Base-by-base conservation (phyloP, 2,797 vertebrate genomes). In the Cirrhinus mrigala region DNA sequence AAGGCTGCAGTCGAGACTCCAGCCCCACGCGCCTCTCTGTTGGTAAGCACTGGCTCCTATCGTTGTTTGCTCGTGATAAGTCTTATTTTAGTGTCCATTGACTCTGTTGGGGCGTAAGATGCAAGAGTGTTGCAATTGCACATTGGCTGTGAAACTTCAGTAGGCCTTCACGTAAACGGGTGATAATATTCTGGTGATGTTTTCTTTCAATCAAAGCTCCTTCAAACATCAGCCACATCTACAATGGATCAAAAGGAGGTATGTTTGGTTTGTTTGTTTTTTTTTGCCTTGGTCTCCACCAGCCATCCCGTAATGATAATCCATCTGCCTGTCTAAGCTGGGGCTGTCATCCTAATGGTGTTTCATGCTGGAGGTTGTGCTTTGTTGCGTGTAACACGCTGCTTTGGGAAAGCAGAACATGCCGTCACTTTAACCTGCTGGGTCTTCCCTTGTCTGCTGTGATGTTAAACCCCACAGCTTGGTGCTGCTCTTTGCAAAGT, bases 1-100 rank as follows among this genome's bases (percentile, higher is more conserved):
- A 99, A 92, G 98, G 98, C 62, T 99, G 98, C 91, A 99, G 98
- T 92, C 95, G 98, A 90, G 98, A 99, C 94, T 98, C 97, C 0
- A 99, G 98, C 88, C 98, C 98, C 50, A 98, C 98, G 1, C 95
- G 98, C 22, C 88, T 99, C 71, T 98, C 97, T 88, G 97, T 99
- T 86, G 98, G 98, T 99, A 93, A 97, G 97, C 69, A 66, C 70
- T 76, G 16, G 10, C 7, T 74, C 78, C 52, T 54, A 6, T 86
- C 24, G 33, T 37, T 5, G 33, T 37, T 37, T 37, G 33, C 33
- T 37, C 5, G 33, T 37, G 33, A 54, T 75, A 2, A 54, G 1
- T 27, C 27, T 29, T 3, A 9, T 5, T 50, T 4, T 37, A 44
- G 22, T 60, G 33, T 40, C 14, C 37, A 3, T 44, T 60, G 50